phyloP scores from a whole-genome alignment of 1,140 invertebrate genomes.

The Cardiocondyla obscurior region DNA sequence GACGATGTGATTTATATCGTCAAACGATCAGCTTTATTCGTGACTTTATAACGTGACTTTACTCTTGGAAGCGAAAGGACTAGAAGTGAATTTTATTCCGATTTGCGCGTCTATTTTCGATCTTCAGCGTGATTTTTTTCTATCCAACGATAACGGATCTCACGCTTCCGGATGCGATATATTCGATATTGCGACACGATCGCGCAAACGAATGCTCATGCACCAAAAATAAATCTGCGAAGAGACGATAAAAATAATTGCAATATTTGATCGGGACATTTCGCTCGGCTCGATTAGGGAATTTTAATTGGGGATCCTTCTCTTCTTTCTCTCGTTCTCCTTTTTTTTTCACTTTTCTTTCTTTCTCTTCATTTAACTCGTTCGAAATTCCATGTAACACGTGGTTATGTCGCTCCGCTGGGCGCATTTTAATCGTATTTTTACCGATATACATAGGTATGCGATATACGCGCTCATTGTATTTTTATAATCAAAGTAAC shows the following conservation, averaged over 20 bases:
- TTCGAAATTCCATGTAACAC: constrained; percentile 23
- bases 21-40: not conserved
- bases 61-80: not conserved
- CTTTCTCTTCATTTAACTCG: constrained; percentile 5
- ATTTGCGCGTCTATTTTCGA: not conserved
- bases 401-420: not conserved
- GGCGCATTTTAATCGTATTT: constrained; percentile 47
- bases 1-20: not conserved
- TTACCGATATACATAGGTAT: no score
- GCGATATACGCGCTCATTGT: not conserved
- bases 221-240: constrained; percentile 45
- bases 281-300: constrained; percentile 14
- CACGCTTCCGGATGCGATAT: constrained; percentile 24
- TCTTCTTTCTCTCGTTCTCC: not conserved
- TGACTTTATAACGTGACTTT: not conserved
- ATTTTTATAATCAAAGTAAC: constrained; percentile 55
- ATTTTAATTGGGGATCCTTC: constrained; percentile 32
- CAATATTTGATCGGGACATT: constrained; percentile 30
- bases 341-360: not conserved
- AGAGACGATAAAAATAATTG: constrained; percentile 34
- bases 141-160: constrained; percentile 19
- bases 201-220: not conserved
- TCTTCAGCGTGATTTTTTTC: constrained; percentile 5
- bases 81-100: constrained; percentile 16
- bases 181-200: constrained; percentile 14